Conservation (phyloP, 2,113 vertebrate species). For the Abramis brama region DNA sequence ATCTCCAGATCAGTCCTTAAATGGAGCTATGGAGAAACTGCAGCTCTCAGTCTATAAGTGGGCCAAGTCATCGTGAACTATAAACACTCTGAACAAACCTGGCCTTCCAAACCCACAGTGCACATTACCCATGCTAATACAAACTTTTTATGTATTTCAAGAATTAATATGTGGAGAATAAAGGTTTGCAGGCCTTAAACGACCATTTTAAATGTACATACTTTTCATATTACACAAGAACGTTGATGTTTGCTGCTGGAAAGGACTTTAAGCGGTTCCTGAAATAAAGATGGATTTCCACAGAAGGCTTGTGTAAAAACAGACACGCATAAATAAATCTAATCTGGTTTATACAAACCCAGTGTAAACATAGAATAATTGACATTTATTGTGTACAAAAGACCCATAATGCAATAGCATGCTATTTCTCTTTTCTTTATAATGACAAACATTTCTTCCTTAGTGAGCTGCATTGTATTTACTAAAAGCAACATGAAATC, state of each 20-base stretch:
- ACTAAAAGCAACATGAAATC: not conserved
- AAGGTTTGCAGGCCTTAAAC: not conserved
- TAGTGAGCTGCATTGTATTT: not conserved
- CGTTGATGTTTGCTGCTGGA: not conserved
- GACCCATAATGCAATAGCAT: not conserved
- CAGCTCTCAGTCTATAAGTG: constrained; percentile 14
- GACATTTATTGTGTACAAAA: constrained; percentile 6
- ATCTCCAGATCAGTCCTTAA: constrained; percentile 53
- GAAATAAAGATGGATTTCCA: constrained; percentile 19
- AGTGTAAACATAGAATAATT: constrained; percentile 27
- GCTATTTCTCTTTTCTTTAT: constrained; percentile 1
- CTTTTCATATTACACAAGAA: constrained; percentile 29
- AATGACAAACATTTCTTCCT: not conserved
- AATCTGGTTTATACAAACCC: constrained; percentile 18
- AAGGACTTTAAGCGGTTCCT: not conserved
- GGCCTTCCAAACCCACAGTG: not conserved
- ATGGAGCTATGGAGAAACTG: constrained; percentile 43
- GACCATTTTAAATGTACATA: not conserved
- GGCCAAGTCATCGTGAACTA: constrained; percentile 9
- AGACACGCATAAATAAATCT: not conserved
- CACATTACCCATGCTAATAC: not conserved
- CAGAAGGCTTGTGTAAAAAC: not conserved
- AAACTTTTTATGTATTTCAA: not conserved
- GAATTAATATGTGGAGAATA: constrained; percentile 4
- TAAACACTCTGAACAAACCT: constrained; percentile 29